Base-by-base conservation (phyloP, 2,888 invertebrate species). In the Agrotis puta region DNA sequence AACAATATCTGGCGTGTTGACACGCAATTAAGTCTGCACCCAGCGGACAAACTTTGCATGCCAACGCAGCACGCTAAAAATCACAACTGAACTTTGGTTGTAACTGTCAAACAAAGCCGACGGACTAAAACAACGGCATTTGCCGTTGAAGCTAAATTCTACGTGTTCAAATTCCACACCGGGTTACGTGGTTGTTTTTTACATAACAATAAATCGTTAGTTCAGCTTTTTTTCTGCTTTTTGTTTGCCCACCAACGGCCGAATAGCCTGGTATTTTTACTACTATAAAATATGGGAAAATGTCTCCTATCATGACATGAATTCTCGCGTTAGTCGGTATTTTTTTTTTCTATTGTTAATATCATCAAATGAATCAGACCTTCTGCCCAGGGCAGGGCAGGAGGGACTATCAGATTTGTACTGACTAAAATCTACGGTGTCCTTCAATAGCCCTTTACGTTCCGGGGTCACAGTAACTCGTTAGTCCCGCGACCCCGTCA, bases 11-110 rank as follows among this genome's bases (percentile, higher is more conserved):
- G 77, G 82, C 82, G 83, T 88, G 87, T 85, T 87, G 88, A 88
- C 89, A 89, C 88, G 87, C 89, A 88, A 90, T 90, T 88, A 90
- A 87, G 79, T 75, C 79, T 77, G 78, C 74, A 78, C 79, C 79
- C 78, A 77, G 80, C 74, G 78, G 77, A 70, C 77, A 81, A 81
- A 74, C 79, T 79, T 87, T 79, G 88, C 88, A 87, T 88, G 87
- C 74, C 75, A 70, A 68, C 70, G 76, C 61, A 27, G 66, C 66
- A 74, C 70, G 76, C 70, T 63, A 74, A 85, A 85, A 83, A 86
- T 86, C 86, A 85, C 76, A 79, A 24, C 48, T 2, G 14, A 51
- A 51, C 58, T 70, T 66, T 62, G 58, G 64, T 72, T 74, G 64
- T 70, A 50, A 68, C 64, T 64, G 51, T 16, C 65, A 81, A 76